Evolutionary conservation across 2,888 invertebrate genomes (phyloP), one percentile per base, ranked within the genome.

Genomic region (Malachius bipustulatus): DNA sequence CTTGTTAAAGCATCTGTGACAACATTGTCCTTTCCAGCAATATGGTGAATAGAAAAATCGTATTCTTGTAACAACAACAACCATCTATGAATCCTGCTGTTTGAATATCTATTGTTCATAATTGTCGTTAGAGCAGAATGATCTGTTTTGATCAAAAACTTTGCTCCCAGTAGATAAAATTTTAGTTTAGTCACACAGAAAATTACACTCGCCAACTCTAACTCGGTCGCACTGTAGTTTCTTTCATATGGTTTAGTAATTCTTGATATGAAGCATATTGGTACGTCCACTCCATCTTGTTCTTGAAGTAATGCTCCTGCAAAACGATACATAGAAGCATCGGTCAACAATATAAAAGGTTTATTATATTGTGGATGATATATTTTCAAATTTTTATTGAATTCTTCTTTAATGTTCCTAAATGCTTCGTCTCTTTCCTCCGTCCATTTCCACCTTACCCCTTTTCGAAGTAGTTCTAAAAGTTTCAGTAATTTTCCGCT

Each of bases 261-360:
- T 30, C 3, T 24, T 24, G 24, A 24, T 24, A 24, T 9, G 9
- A 24, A 9, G 9, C 24, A 24, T 24, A 24, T 24, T 6, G 24
- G 24, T 8, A 9, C 24, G 6, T 24, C 24, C 24, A 24, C 6
- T 9, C 24, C 6, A 24, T 24, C 24, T 24, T 9, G 24, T 8
- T 8, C 8, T 24, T 24, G 24, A 6, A 24, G 6, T 24, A 9
- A 24, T 24, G 9, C 9, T 9, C 24, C 14, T 10, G 3, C 24
- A 10, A 12, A 26, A n/a, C 13, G 29, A 24, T 29, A 2, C 14
- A 9, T 16, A 6, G 14, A 35, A n/a, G 29, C 35, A 35, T 35
- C 35, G 2, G 35, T 35, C 14, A 13, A 30, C 13, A 35, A 29
- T n/a, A 30, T 35, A 14, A 35, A 35, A 8, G 19, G 29, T 12